Conservation (phyloP, 2,113 vertebrate species). For the Tylochromis polylepis region DNA sequence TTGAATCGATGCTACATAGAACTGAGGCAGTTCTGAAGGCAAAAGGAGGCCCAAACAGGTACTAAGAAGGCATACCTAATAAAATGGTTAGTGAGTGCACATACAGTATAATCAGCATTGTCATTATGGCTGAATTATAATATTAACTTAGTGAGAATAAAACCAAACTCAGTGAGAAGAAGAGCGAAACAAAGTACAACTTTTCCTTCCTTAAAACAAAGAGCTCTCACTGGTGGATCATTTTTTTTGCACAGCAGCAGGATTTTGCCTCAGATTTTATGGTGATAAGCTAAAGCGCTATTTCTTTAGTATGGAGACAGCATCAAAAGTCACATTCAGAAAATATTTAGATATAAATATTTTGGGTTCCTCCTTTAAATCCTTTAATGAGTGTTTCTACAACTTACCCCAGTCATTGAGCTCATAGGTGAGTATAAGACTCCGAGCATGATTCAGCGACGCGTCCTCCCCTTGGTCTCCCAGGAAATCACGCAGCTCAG, state of each 20-base stretch:
- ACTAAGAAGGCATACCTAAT: background rate
- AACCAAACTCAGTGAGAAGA: background rate
- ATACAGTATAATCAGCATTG: background rate
- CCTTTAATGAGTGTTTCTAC: background rate
- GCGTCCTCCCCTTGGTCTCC: constrained; percentile 85
- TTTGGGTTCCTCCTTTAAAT: background rate
- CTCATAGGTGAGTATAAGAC: constrained; percentile 81
- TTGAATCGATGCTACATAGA: background rate
- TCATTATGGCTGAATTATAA: background rate
- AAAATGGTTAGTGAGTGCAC: background rate
- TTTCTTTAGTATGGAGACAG: background rate
- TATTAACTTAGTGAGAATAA: background rate
- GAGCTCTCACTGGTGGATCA: background rate
- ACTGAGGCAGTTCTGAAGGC: no score
- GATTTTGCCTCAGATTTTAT: background rate
- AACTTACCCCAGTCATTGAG: constrained; percentile 86
- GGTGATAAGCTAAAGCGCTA: background rate
- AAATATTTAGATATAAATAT: background rate
- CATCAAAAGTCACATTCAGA: background rate
- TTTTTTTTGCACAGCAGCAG: background rate
- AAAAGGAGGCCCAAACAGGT: background rate
- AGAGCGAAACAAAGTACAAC: rapidly evolving
- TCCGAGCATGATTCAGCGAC: constrained; percentile 71
- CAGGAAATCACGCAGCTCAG: constrained; percentile 89
- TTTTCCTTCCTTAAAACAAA: background rate